These are phyloP conservation scores for Parus major DNA, from an alignment of 2,113 vertebrate species.

Conservation along the genomic window DNA sequence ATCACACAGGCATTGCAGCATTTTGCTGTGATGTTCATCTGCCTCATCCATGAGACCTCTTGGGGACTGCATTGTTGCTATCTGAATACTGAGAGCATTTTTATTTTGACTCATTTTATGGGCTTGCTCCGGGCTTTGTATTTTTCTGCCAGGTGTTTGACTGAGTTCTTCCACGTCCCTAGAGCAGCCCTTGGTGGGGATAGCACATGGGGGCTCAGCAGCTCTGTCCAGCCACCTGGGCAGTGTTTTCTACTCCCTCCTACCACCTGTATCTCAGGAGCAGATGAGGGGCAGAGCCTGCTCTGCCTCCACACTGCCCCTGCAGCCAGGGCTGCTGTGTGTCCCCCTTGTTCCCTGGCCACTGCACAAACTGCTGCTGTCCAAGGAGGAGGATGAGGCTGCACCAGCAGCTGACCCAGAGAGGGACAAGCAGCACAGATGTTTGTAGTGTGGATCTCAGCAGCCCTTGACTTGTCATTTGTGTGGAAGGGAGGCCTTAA, in stretches of 20 bases:
- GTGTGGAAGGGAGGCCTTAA: neutral
- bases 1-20: neutral
- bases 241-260: neutral
- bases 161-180: neutral
- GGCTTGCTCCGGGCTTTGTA: neutral
- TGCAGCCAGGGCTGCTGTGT: neutral
- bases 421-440: neutral
- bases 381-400: neutral
- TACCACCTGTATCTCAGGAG: neutral
- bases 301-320: neutral
- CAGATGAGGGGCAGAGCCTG: neutral
- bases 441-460: neutral
- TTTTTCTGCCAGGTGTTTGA: neutral
- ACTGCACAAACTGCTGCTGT: neutral
- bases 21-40: neutral
- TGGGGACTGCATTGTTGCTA: neutral
- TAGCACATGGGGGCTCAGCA: neutral
- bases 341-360: neutral
- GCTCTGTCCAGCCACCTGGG: neutral
- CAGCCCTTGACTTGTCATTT: neutral
- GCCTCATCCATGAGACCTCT: neutral
- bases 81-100: neutral
- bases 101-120: neutral
- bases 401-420: neutral
- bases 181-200: neutral